A percentile compares a stretch with the other conserved stretches of the same genome.
Conservation (phyloP, 2,797 vertebrate species). For the Phrynocephalus guinanensis region DNA sequence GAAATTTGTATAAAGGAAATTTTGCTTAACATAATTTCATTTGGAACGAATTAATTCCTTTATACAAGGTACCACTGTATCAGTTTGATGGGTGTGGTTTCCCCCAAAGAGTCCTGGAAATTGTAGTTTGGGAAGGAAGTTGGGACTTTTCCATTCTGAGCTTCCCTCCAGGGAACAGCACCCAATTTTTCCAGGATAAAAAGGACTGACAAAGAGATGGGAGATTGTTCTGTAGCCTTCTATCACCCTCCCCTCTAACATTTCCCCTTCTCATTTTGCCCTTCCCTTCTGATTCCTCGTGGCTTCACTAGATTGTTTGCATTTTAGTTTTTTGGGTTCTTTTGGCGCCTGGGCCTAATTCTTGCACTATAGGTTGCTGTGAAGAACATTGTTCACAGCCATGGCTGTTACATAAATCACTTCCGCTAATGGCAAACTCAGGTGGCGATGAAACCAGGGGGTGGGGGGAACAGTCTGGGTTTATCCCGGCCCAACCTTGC, state of each 20-base stretch:
- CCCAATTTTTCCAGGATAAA: no score
- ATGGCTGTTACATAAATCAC: not conserved
- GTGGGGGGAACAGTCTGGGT: no score
- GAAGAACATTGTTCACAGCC: not conserved
- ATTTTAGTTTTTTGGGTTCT: no score
- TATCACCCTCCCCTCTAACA: no score
- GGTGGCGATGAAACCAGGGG: not conserved
- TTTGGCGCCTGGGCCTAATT: not conserved
- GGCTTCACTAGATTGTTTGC: not conserved
- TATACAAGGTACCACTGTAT: no score
- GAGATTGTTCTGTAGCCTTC: no score
- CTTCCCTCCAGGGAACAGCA: not conserved
- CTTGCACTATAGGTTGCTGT: not conserved
- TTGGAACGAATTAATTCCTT: no score
- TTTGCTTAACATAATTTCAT: no score
- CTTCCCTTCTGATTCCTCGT: not conserved
- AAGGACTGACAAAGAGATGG: no score
- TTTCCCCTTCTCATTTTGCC: not conserved
- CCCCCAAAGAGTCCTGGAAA: not conserved
- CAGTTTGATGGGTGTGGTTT: not conserved
- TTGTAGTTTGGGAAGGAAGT: no score
- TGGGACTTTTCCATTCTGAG: not conserved
- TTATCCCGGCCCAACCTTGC: no score
- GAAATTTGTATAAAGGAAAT: no score
- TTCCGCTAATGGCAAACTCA: not conserved